Evolutionary conservation across 2,888 invertebrate genomes (phyloP).

Genomic region (Carcina quercana): DNA sequence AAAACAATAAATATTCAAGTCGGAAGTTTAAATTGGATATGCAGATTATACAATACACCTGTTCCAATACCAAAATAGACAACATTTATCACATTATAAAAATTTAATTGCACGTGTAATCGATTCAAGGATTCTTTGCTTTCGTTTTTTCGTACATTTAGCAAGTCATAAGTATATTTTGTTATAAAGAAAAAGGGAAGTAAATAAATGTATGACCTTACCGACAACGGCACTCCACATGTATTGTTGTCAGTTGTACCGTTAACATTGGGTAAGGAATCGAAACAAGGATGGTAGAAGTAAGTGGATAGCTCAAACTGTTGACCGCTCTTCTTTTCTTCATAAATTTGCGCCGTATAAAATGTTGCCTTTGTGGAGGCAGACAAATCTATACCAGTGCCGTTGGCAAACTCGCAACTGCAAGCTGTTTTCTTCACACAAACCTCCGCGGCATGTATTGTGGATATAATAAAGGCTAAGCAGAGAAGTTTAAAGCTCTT

Average conservation of each 20-base stretch:
- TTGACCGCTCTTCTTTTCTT: constrained; percentile 19
- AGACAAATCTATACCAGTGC: constrained; percentile 61
- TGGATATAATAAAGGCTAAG: constrained; percentile 21
- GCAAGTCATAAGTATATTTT: too few relatives aligned
- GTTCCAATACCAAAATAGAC: too few relatives aligned
- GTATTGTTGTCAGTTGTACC: constrained; percentile 22
- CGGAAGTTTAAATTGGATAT: too few relatives aligned
- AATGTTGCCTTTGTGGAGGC: constrained; percentile 37
- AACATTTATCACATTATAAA: too few relatives aligned
- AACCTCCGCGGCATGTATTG: constrained; percentile 31
- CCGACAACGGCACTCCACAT: constrained; percentile 39
- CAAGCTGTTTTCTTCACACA: constrained; percentile 53
- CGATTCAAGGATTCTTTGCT: too few relatives aligned
- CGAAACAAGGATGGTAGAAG: constrained; percentile 58
- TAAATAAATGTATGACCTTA: constrained; percentile 26
- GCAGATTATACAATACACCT: too few relatives aligned
- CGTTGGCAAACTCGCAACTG: constrained; percentile 59
- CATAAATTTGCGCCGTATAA: constrained; percentile 36
- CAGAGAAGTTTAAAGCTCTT: constrained; percentile 21
- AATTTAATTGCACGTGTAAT: too few relatives aligned
- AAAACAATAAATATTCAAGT: too few relatives aligned
- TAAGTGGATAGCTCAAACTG: constrained; percentile 42
- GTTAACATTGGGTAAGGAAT: constrained; percentile 31
- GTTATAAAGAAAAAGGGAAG: too few relatives aligned
- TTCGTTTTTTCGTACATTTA: neutral